phyloP scores from a whole-genome alignment of 2,888 invertebrate species.

The Caenorhabditis parvicauda region DNA sequence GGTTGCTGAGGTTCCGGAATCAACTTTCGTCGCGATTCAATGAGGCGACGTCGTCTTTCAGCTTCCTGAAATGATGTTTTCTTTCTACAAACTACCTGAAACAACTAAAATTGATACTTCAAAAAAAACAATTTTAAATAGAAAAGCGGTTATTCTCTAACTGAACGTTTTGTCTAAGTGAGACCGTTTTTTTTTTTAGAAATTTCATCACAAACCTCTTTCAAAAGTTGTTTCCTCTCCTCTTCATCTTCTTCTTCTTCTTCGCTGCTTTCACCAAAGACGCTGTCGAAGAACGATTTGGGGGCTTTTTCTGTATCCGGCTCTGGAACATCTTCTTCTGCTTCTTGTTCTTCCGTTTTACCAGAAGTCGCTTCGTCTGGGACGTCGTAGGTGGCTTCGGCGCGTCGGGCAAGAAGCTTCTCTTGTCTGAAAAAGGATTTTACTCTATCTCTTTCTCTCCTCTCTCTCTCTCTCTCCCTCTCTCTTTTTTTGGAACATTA shows the following conservation, averaged over 20 bases:
- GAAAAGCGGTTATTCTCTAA: no score
- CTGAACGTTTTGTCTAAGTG: not conserved
- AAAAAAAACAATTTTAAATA: no score
- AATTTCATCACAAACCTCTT: conserved; percentile 5
- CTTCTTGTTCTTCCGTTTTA: conserved; percentile 7
- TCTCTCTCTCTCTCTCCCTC: conserved; percentile 6
- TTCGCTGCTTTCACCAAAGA: conserved; percentile 21
- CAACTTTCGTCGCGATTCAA: no score
- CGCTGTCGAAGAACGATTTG: conserved; percentile 29
- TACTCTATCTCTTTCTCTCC: not conserved
- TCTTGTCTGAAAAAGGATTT: not conserved
- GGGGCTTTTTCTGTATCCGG: conserved; percentile 28
- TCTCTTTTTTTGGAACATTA: not conserved
- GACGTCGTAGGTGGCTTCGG: no score
- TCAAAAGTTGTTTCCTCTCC: conserved; percentile 8
- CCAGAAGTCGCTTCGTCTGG: not conserved
- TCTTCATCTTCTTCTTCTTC: conserved; percentile 16
- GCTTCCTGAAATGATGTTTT: no score
- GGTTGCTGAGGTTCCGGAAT: no score
- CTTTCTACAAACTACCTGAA: no score
- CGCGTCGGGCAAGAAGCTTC: no score
- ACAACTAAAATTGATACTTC: no score
- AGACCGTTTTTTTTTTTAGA: conserved; percentile 5
- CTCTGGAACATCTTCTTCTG: conserved; percentile 7
- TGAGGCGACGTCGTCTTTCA: no score